Conservation (phyloP, 2,888 invertebrate species). For the Mechanitis mazaeus region DNA sequence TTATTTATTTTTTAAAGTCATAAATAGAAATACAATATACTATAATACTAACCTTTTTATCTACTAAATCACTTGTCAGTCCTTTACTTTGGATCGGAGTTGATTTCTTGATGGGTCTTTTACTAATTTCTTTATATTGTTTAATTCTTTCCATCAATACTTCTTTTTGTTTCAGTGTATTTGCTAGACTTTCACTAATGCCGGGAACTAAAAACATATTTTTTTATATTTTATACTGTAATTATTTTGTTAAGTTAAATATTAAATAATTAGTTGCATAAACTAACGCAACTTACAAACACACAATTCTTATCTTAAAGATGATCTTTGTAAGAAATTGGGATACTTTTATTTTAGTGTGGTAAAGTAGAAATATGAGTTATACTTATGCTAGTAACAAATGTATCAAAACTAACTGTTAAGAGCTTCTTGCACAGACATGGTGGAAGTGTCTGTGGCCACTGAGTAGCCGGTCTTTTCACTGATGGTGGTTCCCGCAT, state of each 20-base stretch:
- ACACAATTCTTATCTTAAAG: no score
- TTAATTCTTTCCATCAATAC: constrained; percentile 69
- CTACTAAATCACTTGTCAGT: constrained; percentile 36
- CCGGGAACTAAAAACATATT: constrained; percentile 54
- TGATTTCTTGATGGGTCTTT: constrained; percentile 56
- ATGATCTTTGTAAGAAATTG: no score
- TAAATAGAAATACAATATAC: not conserved
- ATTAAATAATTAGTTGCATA: no score
- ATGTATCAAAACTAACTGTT: constrained; percentile 53
- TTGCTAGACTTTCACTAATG: constrained; percentile 71
- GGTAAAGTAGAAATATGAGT: no score
- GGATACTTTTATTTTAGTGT: no score
- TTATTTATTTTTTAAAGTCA: not conserved
- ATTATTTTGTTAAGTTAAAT: no score
- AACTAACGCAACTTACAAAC: no score
- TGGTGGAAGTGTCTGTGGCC: constrained; percentile 61
- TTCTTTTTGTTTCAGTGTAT: constrained; percentile 69
- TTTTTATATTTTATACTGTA: no score
- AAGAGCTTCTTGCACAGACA: constrained; percentile 70
- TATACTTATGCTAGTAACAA: not conserved
- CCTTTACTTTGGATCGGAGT: constrained; percentile 45
- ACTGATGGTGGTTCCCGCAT: constrained; percentile 67
- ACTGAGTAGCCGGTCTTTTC: constrained; percentile 66
- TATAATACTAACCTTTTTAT: constrained; percentile 32
- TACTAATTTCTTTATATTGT: constrained; percentile 71